Conservation (phyloP, 2,888 invertebrate genomes). For the Erynnis tages region DNA sequence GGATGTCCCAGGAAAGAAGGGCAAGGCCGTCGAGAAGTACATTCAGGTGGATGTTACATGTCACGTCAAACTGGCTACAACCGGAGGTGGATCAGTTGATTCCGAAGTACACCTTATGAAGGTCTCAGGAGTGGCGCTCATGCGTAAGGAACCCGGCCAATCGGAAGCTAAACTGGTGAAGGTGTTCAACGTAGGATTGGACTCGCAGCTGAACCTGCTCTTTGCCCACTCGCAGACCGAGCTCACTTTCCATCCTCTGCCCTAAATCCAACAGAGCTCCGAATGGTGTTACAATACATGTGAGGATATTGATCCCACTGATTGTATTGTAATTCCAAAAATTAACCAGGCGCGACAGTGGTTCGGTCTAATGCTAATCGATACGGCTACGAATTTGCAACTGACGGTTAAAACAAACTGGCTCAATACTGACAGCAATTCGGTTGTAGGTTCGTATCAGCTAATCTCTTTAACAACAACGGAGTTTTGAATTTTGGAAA, state of each 20-base stretch:
- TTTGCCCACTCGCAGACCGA: conserved; percentile 85
- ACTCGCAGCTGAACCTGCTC: conserved; percentile 84
- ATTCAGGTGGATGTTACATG: conserved; percentile 86
- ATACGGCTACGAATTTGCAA: conserved; percentile 65
- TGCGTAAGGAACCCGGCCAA: conserved; percentile 82
- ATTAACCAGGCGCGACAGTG: conserved; percentile 68
- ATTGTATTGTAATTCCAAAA: conserved; percentile 57
- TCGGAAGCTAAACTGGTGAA: conserved; percentile 78
- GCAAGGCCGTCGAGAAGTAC: conserved; percentile 82
- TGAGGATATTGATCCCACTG: conserved; percentile 36
- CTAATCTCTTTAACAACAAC: conserved; percentile 13
- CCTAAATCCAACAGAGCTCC: conserved; percentile 51
- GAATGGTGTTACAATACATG: conserved; percentile 66
- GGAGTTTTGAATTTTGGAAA: conserved; percentile 5
- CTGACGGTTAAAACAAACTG: conserved; percentile 41
- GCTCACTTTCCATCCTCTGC: conserved; percentile 83
- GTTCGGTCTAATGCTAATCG: conserved; percentile 69
- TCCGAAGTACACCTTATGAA: conserved; percentile 84
- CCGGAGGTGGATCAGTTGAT: conserved; percentile 80
- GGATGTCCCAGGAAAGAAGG: conserved; percentile 69
- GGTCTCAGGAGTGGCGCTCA: conserved; percentile 85
- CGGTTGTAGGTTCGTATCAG: conserved; percentile 30
- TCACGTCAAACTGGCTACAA: conserved; percentile 82
- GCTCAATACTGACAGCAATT: conserved; percentile 4
- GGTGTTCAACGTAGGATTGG: conserved; percentile 85